Evolutionary conservation across 2,888 invertebrate species (phyloP).

Genomic region (Zaprionus lineosus): DNA sequence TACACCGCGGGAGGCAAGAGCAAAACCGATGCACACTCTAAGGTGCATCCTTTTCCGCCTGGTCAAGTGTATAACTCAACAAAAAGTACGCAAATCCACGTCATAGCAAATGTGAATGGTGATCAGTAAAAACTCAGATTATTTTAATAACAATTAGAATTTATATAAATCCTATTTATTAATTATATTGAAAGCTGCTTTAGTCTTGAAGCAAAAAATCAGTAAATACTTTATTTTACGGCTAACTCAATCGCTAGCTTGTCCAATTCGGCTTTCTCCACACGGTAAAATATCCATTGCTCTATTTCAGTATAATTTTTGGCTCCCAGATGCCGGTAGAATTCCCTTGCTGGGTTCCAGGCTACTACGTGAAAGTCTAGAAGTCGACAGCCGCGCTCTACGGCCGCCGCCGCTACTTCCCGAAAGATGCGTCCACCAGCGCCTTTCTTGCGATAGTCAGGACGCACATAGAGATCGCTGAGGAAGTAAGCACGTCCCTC

Average conservation of each 20-base stretch:
- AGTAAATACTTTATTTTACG: conserved; percentile 8
- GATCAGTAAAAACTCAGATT: conserved; percentile 72
- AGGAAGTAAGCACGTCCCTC: conserved; percentile 89
- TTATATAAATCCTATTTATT: conserved; percentile 50
- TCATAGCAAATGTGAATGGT: conserved; percentile 85
- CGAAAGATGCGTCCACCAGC: conserved; percentile 76
- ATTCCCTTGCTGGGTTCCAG: conserved; percentile 91
- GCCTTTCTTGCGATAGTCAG: conserved; percentile 84
- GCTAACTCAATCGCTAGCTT: background rate
- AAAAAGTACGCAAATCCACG: conserved; percentile 95
- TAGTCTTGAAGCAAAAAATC: conserved; percentile 19
- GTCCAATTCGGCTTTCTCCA: background rate
- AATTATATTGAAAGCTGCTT: conserved; percentile 44
- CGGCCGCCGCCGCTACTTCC: conserved; percentile 82
- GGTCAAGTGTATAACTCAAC: conserved; percentile 97
- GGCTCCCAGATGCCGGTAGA: conserved; percentile 88
- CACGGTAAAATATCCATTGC: conserved; percentile 88
- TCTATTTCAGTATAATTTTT: conserved; percentile 86
- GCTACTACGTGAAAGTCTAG: conserved; percentile 90
- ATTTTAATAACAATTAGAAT: background rate
- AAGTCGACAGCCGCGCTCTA: conserved; percentile 84
- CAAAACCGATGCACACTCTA: conserved; percentile 87
- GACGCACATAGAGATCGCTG: conserved; percentile 92
- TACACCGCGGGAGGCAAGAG: conserved; percentile 88
- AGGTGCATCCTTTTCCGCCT: conserved; percentile 93